Evolutionary conservation across 2,888 invertebrate genomes (phyloP), one percentile per base, ranked within the genome.

Genomic region (Clunio marinus): DNA sequence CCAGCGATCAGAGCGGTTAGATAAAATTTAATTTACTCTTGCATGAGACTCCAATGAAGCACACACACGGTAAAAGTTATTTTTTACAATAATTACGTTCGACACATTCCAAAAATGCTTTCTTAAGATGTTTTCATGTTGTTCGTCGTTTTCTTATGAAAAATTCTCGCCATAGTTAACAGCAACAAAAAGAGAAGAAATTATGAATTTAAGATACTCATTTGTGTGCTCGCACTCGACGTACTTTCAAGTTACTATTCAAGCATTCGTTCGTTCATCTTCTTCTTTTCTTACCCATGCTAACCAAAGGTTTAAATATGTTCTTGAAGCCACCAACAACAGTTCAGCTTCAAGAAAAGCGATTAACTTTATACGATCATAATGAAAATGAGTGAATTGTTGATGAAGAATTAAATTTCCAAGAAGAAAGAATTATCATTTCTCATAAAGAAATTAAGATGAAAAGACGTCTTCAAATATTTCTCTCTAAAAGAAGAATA

Each of bases 51-150:
- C 57, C 27, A n/a, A 51, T n/a, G 51, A 22, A 7, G 8, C 13
- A 17, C n/a, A 15, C 20, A 25, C 27, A n/a, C 17, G 45, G 57
- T 20, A 1, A 57, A 27, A 8, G 24, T 17, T 10, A 32, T 32
- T 32, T 22, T 27, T 13, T 27, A 57, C 51, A 57, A 57, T 57
- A 57, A 57, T 57, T 57, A 57, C 57, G 17, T 57, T 57, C 57
- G 57, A 57, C 57, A 57, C 57, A 57, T 57, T 57, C 57, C 57
- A n/a, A 57, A 57, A 57, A 57, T 57, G 4, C 57, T 57, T 13
- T 32, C 35, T 32, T 32, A 32, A 32, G 35, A 32, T 32, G 35
- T 32, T 32, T 51, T 51, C 17, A 5, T 51, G 51, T 10, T 15
- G n/a, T 22, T 51, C 51, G 35, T 17, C 22, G 7, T 22, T 7